Percentiles rank a stretch among this genome's conserved stretches.
phyloP scores from a whole-genome alignment of 2,797 vertebrate species.

The Zalophus californianus region DNA sequence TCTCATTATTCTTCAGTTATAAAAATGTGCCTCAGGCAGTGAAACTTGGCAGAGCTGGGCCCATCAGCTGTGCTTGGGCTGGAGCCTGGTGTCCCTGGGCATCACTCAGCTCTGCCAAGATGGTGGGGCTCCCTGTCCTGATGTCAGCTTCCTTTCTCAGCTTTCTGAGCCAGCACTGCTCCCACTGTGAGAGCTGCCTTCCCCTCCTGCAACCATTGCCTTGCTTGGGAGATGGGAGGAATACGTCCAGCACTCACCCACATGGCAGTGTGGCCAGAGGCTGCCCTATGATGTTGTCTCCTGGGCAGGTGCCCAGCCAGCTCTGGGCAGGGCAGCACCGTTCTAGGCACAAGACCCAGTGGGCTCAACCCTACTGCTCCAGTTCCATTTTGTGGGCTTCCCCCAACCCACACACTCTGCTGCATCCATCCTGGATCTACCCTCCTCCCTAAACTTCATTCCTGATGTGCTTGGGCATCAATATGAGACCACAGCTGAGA shows the following conservation, averaged over 20 bases:
- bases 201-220: background rate
- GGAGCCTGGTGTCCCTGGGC: slow-evolving; percentile 59
- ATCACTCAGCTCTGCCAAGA: slow-evolving; percentile 44
- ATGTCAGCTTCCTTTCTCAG: slow-evolving; percentile 43
- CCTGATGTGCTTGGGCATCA: background rate
- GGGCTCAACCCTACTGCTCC: background rate
- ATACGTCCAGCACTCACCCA: background rate
- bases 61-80: slow-evolving; percentile 50
- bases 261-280: background rate
- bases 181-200: background rate
- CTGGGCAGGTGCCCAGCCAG: background rate
- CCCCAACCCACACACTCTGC: background rate
- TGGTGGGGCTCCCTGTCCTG: slow-evolving; percentile 59
- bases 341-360: background rate
- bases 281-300: background rate
- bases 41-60: slow-evolving; percentile 74
- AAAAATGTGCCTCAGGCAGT: slow-evolving; percentile 68
- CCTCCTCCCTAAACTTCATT: background rate
- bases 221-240: background rate
- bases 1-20: slow-evolving; percentile 72
- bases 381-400: background rate
- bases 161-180: background rate
- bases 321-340: background rate
- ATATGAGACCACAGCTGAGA: background rate
- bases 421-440: background rate